phyloP scores from a whole-genome alignment of 1,140 invertebrate genomes.

The Pinna nobilis region DNA sequence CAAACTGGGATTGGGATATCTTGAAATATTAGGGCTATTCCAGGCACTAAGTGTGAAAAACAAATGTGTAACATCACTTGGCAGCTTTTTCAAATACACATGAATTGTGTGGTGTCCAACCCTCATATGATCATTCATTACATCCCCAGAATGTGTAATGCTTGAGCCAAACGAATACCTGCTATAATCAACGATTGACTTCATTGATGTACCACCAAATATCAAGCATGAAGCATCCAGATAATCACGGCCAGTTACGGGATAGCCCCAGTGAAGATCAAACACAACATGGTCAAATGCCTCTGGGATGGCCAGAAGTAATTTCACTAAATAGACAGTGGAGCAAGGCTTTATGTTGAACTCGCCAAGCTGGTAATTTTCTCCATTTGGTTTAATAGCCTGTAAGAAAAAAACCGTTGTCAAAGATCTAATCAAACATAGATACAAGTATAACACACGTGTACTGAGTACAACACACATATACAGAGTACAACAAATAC shows the following conservation, averaged over 20 bases:
- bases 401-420: slow-evolving; percentile 14
- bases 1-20: slow-evolving; percentile 53
- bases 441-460: neutral
- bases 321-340: slow-evolving; percentile 50
- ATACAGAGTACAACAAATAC: no score
- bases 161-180: neutral
- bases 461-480: neutral
- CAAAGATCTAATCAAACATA: neutral
- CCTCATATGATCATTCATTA: slow-evolving; percentile 43
- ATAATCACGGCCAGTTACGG: slow-evolving; percentile 44
- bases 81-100: slow-evolving; percentile 49
- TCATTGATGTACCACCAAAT: slow-evolving; percentile 29
- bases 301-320: slow-evolving; percentile 54
- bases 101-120: slow-evolving; percentile 56
- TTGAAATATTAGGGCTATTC: slow-evolving; percentile 46
- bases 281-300: slow-evolving; percentile 55
- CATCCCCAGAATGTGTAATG: slow-evolving; percentile 54
- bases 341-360: slow-evolving; percentile 47
- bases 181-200: neutral
- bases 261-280: slow-evolving; percentile 60
- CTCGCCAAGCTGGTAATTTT: slow-evolving; percentile 30
- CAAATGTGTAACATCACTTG: slow-evolving; percentile 46
- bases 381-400: slow-evolving; percentile 29
- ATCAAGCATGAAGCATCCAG: slow-evolving; percentile 58
- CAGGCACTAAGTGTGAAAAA: slow-evolving; percentile 60